These are phyloP conservation scores for Huso huso DNA, from an alignment of 2,797 vertebrate species.

Conservation along the genomic window DNA sequence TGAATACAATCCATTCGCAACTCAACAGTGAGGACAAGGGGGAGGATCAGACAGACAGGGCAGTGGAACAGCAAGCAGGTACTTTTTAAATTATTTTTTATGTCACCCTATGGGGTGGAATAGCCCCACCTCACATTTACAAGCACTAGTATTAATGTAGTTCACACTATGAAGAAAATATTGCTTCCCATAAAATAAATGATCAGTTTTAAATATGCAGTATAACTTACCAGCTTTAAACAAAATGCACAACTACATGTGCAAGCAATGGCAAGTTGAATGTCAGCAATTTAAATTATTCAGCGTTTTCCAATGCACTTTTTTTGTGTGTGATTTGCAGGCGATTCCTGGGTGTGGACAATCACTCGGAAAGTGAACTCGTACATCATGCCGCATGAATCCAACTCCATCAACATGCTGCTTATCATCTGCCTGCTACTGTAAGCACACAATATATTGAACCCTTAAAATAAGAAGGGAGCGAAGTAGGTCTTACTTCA, in stretches of 20 bases:
- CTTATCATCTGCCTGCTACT: constrained; percentile 75
- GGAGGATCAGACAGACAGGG: no score
- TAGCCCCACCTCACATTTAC: no score
- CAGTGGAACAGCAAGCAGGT: no score
- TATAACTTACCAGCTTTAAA: background rate
- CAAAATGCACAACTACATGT: background rate
- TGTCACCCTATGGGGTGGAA: no score
- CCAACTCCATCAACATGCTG: constrained; percentile 56
- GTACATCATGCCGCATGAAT: constrained; percentile 53
- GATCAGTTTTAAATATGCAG: background rate
- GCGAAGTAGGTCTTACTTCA: no score
- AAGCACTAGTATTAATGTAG: constrained; percentile 56
- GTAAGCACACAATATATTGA: constrained; percentile 47
- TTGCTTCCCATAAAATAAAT: background rate
- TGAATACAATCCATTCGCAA: no score
- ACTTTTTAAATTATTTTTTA: no score
- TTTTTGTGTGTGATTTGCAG: constrained; percentile 29
- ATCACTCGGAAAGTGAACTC: constrained; percentile 43
- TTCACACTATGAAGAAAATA: background rate
- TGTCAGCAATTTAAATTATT: background rate
- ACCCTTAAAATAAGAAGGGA: no score
- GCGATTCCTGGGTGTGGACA: constrained; percentile 41
- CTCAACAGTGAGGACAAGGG: no score
- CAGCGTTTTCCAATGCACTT: background rate
- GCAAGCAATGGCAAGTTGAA: background rate